Evolutionary conservation across 2,888 invertebrate species (phyloP).

Genomic region (Rhodophaea formosa): DNA sequence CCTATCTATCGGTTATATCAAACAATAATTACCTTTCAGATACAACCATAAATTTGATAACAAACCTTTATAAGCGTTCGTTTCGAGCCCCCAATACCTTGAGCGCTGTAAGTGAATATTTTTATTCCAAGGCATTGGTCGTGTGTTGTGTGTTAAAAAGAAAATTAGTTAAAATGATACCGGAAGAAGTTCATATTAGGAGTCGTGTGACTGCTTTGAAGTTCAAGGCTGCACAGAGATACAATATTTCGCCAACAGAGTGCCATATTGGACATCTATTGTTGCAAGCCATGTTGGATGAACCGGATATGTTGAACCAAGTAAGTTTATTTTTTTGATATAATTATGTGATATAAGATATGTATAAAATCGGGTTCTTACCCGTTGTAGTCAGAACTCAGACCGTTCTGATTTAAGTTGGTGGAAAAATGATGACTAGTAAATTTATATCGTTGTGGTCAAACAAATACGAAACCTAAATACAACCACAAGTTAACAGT

Average conservation of each 20-base stretch:
- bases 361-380: no score
- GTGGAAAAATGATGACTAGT: no score
- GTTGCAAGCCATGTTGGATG: conserved; percentile 43
- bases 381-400: no score
- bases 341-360: no score
- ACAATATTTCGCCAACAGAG: conserved; percentile 37
- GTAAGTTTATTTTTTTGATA: conserved; percentile 33
- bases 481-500: no score
- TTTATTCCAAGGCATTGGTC: not conserved
- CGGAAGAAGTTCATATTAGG: conserved; percentile 35
- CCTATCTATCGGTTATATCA: not conserved
- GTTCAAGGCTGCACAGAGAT: conserved; percentile 38
- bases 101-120: not conserved
- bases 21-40: not conserved
- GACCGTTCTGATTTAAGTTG: no score
- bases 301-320: conserved; percentile 40
- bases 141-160: not conserved
- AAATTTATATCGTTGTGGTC: no score
- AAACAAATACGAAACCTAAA: no score
- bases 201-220: conserved; percentile 37
- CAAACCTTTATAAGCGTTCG: conserved; percentile 3
- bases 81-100: not conserved
- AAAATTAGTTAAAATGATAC: conserved; percentile 21
- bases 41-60: conserved; percentile 8
- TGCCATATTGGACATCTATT: conserved; percentile 50